Conservation (phyloP, 2,797 vertebrate species). For the Ptychobarbus kaznakovi region DNA sequence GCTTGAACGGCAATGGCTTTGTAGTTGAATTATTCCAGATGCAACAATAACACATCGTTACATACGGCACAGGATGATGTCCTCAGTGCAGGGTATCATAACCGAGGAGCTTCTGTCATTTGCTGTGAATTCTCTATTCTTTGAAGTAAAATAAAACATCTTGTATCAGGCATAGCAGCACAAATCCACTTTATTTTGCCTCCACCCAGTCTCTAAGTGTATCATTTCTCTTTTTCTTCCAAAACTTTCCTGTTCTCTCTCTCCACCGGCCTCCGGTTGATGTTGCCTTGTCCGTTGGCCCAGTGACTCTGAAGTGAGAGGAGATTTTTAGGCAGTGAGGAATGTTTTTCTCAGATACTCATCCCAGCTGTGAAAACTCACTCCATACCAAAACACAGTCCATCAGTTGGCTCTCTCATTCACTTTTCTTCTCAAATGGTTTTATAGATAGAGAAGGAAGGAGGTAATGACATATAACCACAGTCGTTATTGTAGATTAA, state of each 20-base stretch:
- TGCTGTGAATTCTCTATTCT: neutral
- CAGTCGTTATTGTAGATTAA: conserved; percentile 25
- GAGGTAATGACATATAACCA: conserved; percentile 38
- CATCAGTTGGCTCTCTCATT: conserved; percentile 44
- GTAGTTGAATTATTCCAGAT: conserved; percentile 15
- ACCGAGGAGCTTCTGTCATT: neutral
- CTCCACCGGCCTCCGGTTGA: conserved; percentile 24
- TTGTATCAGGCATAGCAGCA: neutral
- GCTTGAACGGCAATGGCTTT: neutral
- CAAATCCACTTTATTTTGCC: conserved; percentile 2
- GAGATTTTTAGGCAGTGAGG: conserved; percentile 53
- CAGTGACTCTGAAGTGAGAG: conserved; percentile 51
- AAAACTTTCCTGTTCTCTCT: conserved; percentile 1
- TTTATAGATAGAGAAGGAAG: conserved; percentile 44
- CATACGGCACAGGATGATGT: neutral
- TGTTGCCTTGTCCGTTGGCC: conserved; percentile 47
- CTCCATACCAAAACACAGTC: conserved; percentile 54
- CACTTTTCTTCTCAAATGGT: conserved; percentile 52
- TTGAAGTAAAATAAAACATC: neutral
- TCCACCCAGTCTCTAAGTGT: neutral
- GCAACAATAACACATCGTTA: neutral
- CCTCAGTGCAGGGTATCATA: neutral
- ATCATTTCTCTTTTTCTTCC: neutral
- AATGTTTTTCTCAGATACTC: conserved; percentile 64
- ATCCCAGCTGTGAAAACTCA: conserved; percentile 76